Evolutionary conservation across 2,113 vertebrate genomes (phyloP).

Genomic region (Zingel zingel): DNA sequence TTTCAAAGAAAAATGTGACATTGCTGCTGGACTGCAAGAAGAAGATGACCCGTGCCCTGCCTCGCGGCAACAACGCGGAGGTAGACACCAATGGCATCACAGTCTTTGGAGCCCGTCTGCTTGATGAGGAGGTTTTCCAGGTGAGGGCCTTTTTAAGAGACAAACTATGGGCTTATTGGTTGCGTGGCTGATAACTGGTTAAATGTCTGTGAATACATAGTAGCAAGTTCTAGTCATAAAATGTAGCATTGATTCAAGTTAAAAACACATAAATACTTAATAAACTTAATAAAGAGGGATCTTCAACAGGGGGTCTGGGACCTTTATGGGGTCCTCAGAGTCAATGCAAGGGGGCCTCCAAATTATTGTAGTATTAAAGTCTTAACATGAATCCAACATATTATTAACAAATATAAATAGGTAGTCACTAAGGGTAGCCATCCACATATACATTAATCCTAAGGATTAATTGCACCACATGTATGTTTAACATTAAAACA

Average conservation of each 20-base stretch:
- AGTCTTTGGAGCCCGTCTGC: constrained; percentile 90
- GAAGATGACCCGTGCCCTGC: constrained; percentile 86
- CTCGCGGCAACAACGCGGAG: constrained; percentile 84
- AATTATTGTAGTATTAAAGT: too few species aligned
- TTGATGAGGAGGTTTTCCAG: constrained; percentile 93
- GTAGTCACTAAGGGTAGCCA: too few species aligned
- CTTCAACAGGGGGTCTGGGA: background rate
- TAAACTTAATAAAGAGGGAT: background rate
- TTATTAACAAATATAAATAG: too few species aligned
- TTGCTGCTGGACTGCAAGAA: constrained; percentile 93
- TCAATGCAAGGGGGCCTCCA: too few species aligned
- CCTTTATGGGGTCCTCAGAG: too few species aligned
- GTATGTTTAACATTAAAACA: too few species aligned
- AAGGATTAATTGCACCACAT: too few species aligned
- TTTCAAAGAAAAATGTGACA: constrained; percentile 90
- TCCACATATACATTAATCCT: too few species aligned
- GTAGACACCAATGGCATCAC: constrained; percentile 91
- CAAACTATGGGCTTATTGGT: background rate
- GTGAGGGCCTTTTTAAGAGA: constrained; percentile 68
- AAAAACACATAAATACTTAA: background rate
- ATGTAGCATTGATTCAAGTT: background rate
- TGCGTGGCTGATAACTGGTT: background rate
- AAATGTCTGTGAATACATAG: background rate
- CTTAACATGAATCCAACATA: too few species aligned
- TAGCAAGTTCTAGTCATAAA: background rate